Conservation (phyloP, 2,113 vertebrate genomes). For the Aspidoscelis tigris region DNA sequence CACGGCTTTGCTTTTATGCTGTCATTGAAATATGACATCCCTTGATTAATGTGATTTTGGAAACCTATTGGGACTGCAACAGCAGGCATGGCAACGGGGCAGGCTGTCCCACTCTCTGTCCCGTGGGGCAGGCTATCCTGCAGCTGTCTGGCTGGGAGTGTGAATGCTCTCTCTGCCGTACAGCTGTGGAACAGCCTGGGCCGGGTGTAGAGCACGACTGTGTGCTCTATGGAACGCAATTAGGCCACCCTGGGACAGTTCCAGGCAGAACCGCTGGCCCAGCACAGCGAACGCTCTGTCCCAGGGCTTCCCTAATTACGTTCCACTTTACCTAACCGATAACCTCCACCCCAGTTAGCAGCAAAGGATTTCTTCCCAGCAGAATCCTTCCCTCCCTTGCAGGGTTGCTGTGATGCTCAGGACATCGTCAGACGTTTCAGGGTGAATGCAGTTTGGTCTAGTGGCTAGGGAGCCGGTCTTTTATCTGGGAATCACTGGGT, state of each 20-base stretch:
- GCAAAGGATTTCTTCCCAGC: neutral
- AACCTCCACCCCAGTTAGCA: neutral
- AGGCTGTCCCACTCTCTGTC: too few relatives aligned
- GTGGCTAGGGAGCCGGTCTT: neutral
- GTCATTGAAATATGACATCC: too few relatives aligned
- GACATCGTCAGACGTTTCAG: too few relatives aligned
- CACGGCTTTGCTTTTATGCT: too few relatives aligned
- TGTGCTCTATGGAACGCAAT: neutral
- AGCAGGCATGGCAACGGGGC: too few relatives aligned
- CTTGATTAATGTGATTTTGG: too few relatives aligned
- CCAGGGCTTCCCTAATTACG: neutral
- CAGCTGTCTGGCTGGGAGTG: too few relatives aligned
- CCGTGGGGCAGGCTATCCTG: too few relatives aligned
- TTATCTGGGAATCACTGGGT: too few relatives aligned
- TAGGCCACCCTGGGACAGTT: neutral
- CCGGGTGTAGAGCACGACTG: neutral
- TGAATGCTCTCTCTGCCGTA: neutral
- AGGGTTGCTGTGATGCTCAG: neutral
- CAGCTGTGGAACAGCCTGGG: neutral
- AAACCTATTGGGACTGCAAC: too few relatives aligned
- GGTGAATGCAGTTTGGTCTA: too few relatives aligned
- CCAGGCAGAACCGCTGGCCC: neutral
- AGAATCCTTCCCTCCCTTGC: neutral
- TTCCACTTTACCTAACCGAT: neutral
- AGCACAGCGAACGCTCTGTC: neutral